Evolutionary conservation across 1,140 invertebrate species (phyloP), one percentile per base, ranked within the genome.

Genomic region (Heliconius hewitsoni): DNA sequence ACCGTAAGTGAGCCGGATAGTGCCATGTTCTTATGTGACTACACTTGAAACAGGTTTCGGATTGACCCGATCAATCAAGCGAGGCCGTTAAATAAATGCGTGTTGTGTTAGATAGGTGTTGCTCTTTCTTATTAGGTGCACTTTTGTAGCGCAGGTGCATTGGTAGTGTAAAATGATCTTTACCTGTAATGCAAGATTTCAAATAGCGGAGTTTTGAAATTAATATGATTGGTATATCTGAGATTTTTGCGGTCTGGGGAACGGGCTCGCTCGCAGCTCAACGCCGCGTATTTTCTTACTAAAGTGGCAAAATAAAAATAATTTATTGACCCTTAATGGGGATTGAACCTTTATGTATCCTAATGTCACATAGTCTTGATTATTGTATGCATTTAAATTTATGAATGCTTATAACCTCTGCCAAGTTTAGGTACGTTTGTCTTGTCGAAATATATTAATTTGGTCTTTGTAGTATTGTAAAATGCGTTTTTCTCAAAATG

Each of bases 41-140:
- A 27, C 27, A 30, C 60, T 66, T 66, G 60, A 66, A 66, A 66
- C 60, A 66, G 60, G 60, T 66, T 66, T 66, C 60, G 60, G n/a
- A 66, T 66, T 66, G 60, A 66, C 60, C 60, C 5, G 60, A 66
- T 66, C 60, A 66, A 66, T 66, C 60, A 66, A 66, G 60, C 60
- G 60, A 66, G 60, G 60, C 60, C 4, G 27, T 30, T 66, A 66
- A 66, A 66, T 66, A 30, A 66, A 66, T 66, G 13, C 4, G 30
- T 16, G 60, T 30, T 66, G 27, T 5, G 19, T 66, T 23, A 66
- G 11, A 3, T 66, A 30, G 60, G 27, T n/a, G 18, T 66, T 30
- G 23, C 23, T 66, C 27, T 66, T 30, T 66, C 27, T 30, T 30
- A 66, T 4, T 60, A 27, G 8, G 11, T 66, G 1, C 5, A 9